Evolutionary conservation across 1,140 invertebrate genomes (phyloP).

Genomic region (Agrypnia vestita): DNA sequence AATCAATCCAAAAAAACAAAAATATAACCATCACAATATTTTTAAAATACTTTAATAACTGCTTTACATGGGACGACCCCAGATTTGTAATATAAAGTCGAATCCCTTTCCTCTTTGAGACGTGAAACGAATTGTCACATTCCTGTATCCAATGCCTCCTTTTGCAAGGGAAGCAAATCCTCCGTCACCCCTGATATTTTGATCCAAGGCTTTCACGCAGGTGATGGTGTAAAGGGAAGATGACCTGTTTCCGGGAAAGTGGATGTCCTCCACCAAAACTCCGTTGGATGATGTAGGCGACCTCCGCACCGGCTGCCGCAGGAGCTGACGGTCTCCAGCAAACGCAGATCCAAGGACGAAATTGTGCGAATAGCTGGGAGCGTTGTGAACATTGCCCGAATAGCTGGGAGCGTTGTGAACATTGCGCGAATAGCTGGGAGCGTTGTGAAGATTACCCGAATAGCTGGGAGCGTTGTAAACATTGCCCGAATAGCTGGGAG

Average conservation of each 20-base stretch:
- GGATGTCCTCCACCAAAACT: slow-evolving; percentile 63
- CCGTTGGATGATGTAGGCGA: slow-evolving; percentile 65
- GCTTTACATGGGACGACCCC: slow-evolving; percentile 50
- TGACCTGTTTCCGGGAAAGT: slow-evolving; percentile 61
- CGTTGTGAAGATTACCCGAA: too few species aligned
- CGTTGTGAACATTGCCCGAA: slow-evolving; percentile 42
- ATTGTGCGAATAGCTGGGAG: slow-evolving; percentile 38
- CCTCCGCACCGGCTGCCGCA: slow-evolving; percentile 62
- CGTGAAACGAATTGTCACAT: slow-evolving; percentile 66
- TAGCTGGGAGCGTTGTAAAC: too few species aligned
- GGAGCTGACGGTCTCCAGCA: slow-evolving; percentile 61
- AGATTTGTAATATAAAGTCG: slow-evolving; percentile 67
- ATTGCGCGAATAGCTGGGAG: slow-evolving; percentile 36
- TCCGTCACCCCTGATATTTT: slow-evolving; percentile 71
- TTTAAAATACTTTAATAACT: neutral
- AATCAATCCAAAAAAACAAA: too few species aligned
- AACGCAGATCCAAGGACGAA: slow-evolving; percentile 37
- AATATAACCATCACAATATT: too few species aligned
- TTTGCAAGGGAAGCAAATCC: slow-evolving; percentile 62
- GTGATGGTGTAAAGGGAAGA: slow-evolving; percentile 62
- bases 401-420: too few species aligned
- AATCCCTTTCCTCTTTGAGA: slow-evolving; percentile 66
- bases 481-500: slow-evolving; percentile 33
- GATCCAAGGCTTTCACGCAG: slow-evolving; percentile 70
- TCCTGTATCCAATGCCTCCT: slow-evolving; percentile 68